Base-by-base conservation (phyloP, 1,140 invertebrate genomes). In the Luehdorfia chinensis region DNA sequence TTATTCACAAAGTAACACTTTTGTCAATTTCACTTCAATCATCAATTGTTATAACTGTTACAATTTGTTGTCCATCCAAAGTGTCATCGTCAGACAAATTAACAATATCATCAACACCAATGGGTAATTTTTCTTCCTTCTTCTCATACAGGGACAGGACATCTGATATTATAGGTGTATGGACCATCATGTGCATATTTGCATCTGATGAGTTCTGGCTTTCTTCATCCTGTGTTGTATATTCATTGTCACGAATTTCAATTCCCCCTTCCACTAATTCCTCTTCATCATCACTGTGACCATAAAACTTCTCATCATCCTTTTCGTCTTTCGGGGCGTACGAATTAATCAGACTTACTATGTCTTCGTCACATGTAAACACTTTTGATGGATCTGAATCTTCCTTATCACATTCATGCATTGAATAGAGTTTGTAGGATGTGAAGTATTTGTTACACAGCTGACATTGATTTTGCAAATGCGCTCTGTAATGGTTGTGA, bases 401-500 rank as follows among this genome's bases (percentile, higher is more conserved):
- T 27, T 77, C 75, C 16, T 75, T 71, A 16, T 68, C 68, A 51
- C 87, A 88, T n/a, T 73, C 45, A 48, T 88, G 87, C 11, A 54
- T 25, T 0, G 67, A 62, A 41, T 81, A 87, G 11, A 81, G 11
- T 45, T 71, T 80, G 3, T 58, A 67, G 0, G 87, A 88, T 0
- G 72, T 78, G 37, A 88, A 84, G 47, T 87, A 88, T 31, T 87
- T 87, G 19, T 21, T 44, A 37, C 87, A 88, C 2, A 33, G 21
- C 4, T 61, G 63, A 32, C 87, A 88, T 25, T 75, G 72, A 45
- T 87, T 81, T 28, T 70, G 64, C 28, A 87, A 23, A 46, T 88
- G 87, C 2, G 77, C 77, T 2, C 81, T 70, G 44, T 88, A 88
- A 52, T 88, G 87, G 23, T 87, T 86, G 59, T 87, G 81, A 7